These are phyloP conservation scores for Heliconius cydno DNA, from an alignment of 2,888 invertebrate species.

Conservation along the genomic window DNA sequence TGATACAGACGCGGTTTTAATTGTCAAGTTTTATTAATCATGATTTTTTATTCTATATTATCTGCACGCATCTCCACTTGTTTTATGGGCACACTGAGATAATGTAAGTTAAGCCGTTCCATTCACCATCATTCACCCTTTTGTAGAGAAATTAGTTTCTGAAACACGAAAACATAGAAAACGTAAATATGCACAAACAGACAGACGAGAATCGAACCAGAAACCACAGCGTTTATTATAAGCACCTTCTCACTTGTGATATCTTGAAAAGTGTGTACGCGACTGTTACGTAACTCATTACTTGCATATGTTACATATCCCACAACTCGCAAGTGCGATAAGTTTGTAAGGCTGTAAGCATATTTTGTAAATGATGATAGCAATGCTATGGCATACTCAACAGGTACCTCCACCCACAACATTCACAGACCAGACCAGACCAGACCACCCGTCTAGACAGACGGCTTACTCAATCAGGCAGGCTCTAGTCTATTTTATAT, in stretches of 20 bases:
- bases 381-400: background rate
- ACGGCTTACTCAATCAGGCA: constrained; percentile 30
- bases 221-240: background rate
- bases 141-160: too few relatives aligned
- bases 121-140: too few relatives aligned
- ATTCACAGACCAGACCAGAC: background rate
- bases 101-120: too few relatives aligned
- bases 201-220: background rate
- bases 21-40: background rate
- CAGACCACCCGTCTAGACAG: constrained; percentile 32
- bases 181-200: background rate
- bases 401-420: background rate
- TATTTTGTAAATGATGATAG: too few relatives aligned
- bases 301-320: background rate
- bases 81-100: background rate
- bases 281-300: background rate
- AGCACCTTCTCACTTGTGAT: background rate
- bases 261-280: background rate
- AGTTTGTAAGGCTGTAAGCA: background rate
- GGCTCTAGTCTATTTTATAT: constrained; percentile 32
- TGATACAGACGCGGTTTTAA: constrained; percentile 5
- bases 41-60: background rate
- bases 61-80: background rate
- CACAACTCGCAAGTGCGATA: background rate
- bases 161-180: too few relatives aligned